A percentile compares a stretch with the other conserved stretches of the same genome.
These are phyloP conservation scores for Megalopta genalis DNA, from an alignment of 1,140 invertebrate species.

Conservation along the genomic window DNA sequence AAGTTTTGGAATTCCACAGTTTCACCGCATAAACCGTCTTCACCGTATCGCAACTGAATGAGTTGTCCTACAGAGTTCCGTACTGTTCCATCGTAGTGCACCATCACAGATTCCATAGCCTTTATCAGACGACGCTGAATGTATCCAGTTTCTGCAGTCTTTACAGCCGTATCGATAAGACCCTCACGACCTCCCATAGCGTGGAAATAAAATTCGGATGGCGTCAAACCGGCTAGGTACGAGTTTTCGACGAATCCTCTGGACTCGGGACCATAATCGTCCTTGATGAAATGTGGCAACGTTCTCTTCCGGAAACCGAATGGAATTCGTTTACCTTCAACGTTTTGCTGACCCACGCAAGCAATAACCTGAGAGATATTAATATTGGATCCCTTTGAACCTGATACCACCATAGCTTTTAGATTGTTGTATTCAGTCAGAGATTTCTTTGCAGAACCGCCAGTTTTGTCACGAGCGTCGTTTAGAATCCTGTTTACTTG, in stretches of 20 bases:
- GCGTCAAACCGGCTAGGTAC: conserved; percentile 98
- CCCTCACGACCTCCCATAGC: conserved; percentile 99
- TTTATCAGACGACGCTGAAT: conserved; percentile 99
- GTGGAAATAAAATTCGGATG: conserved; percentile 99
- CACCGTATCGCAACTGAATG: conserved; percentile 98
- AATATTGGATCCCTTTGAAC: conserved; percentile 99
- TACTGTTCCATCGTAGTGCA: conserved; percentile 98
- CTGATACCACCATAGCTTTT: conserved; percentile 99
- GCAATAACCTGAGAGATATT: conserved; percentile 99
- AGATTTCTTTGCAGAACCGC: conserved; percentile 99
- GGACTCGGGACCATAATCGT: conserved; percentile 99
- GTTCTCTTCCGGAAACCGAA: conserved; percentile 99
- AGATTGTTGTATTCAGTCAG: conserved; percentile 99
- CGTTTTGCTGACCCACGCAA: conserved; percentile 99
- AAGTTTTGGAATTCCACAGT: conserved; percentile 97
- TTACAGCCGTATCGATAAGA: conserved; percentile 99
- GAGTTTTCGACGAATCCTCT: conserved; percentile 99
- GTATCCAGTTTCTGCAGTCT: conserved; percentile 99
- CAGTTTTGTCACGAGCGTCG: conserved; percentile 99
- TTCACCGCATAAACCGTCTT: conserved; percentile 97
- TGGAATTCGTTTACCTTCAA: conserved; percentile 99
- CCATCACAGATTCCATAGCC: conserved; percentile 99
- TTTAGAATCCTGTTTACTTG: conserved; percentile 99
- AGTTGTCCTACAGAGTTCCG: conserved; percentile 97
- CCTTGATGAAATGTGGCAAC: conserved; percentile 99